Base-by-base conservation (phyloP, 2,888 invertebrate species). In the Zaprionus obscuricornis region DNA sequence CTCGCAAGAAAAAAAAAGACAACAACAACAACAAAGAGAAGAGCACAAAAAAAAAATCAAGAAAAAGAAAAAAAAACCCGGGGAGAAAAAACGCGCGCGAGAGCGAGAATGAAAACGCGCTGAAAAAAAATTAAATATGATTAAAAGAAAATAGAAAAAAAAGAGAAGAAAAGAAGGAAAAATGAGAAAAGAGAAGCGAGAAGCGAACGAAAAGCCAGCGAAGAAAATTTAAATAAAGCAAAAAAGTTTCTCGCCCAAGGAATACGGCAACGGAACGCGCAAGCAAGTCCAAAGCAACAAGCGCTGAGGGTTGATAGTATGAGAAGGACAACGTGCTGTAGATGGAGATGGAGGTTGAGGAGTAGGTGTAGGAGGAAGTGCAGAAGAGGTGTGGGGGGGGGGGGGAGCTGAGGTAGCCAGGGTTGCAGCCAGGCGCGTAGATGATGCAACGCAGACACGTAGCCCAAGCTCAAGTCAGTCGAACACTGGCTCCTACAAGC, bases 61-160 rank as follows among this genome's bases (percentile, higher is more conserved):
- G n/a, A 39, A 72, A 57, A 42, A 14, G 24, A 17, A 34, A 7
- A 40, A 45, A 54, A 51, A 62, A 52, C 59, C n/a, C n/a, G n/a
- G 52, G 36, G 57, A 50, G 57, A 60, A 66, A 74, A 66, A 70
- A 56, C 51, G 47, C 56, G 58, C 51, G 47, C 56, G 66, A 60
- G 77, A 56, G 64, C 65, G 65, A 66, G 73, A 81, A 74, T 65
- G 68, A 33, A 77, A 74, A 69, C 64, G 84, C 70, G 84, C 70
- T 72, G 60, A 67, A 79, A 74, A 67, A 45, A 81, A 82, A 81
- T 82, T 75, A 75, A 81, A 82, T 78, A 78, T 83, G 78, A 78
- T 78, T 77, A 82, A 84, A 74, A 75, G 81, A 84, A 84, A 84
- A 81, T 74, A 77, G 74, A 74, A 71, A 66, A 58, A 24, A 11